Percentiles rank a stretch among this genome's conserved stretches.
Conservation (phyloP, 1,140 invertebrate species). For the Yoshiicerus persimilis region DNA sequence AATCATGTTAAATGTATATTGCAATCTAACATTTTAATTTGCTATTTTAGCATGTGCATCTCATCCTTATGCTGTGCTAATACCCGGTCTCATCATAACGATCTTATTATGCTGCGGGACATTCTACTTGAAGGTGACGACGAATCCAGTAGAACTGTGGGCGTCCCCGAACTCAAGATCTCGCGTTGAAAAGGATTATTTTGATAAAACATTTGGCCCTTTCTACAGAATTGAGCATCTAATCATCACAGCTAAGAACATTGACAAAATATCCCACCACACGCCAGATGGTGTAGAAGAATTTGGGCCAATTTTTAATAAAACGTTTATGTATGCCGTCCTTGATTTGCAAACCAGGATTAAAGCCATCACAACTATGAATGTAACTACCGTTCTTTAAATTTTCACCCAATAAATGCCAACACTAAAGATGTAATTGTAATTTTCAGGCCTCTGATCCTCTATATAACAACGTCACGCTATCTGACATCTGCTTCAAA, state of each 20-base stretch:
- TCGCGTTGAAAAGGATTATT: slow-evolving; percentile 83
- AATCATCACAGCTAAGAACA: slow-evolving; percentile 54
- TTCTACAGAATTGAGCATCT: slow-evolving; percentile 94
- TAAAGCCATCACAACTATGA: not conserved
- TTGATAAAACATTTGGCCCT: slow-evolving; percentile 86
- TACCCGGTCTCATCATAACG: slow-evolving; percentile 35
- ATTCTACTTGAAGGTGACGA: slow-evolving; percentile 73
- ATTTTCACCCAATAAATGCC: too few relatives aligned
- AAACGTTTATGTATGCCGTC: slow-evolving; percentile 66
- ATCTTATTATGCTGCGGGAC: slow-evolving; percentile 66
- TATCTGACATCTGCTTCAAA: slow-evolving; percentile 54
- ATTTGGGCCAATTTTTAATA: slow-evolving; percentile 16
- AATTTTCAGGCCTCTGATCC: not conserved
- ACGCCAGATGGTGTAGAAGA: not conserved
- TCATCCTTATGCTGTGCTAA: slow-evolving; percentile 44
- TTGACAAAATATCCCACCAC: slow-evolving; percentile 62
- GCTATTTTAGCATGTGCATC: slow-evolving; percentile 55
- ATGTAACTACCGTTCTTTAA: too few relatives aligned
- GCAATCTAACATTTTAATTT: too few relatives aligned
- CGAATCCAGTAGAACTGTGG: slow-evolving; percentile 96
- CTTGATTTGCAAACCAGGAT: slow-evolving; percentile 66
- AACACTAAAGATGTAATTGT: not conserved
- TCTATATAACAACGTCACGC: slow-evolving; percentile 21
- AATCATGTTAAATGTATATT: not conserved
- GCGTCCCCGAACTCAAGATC: slow-evolving; percentile 82